These are phyloP conservation scores for Neuroterus valhalla DNA, from an alignment of 1,140 invertebrate species.

Conservation along the genomic window DNA sequence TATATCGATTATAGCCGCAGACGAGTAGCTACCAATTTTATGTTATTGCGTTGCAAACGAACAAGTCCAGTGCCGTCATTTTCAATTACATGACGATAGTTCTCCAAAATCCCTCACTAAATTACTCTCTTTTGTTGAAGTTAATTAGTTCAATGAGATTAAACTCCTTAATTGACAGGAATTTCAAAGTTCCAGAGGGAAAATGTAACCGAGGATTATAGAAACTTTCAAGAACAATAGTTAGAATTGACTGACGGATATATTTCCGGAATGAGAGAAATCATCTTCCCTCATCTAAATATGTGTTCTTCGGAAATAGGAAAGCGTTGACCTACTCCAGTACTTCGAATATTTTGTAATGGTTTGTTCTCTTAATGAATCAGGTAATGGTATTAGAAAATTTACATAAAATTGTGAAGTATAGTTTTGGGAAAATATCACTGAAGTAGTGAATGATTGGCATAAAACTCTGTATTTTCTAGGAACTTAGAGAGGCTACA, in stretches of 20 bases:
- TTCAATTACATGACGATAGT: conserved; percentile 1
- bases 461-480: too few relatives aligned
- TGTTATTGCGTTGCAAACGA: conserved; percentile 11
- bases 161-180: not conserved
- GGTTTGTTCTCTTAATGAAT: not conserved
- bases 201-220: not conserved
- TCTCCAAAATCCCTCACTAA: not conserved
- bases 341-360: not conserved
- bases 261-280: not conserved
- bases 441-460: too few relatives aligned
- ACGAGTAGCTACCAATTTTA: not conserved
- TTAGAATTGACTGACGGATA: not conserved
- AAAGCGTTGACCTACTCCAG: conserved; percentile 16
- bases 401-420: not conserved
- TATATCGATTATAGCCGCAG: not conserved
- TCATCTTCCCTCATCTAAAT: not conserved
- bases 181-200: not conserved
- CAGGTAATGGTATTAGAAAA: not conserved
- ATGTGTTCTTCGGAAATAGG: conserved; percentile 1
- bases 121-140: not conserved
- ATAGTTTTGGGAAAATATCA: too few relatives aligned
- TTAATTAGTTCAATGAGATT: not conserved
- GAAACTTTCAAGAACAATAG: not conserved
- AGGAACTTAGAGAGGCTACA: too few relatives aligned
- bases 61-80: not conserved